These are phyloP conservation scores for Plutella xylostella DNA, from an alignment of 2,888 invertebrate species.

Conservation along the genomic window DNA sequence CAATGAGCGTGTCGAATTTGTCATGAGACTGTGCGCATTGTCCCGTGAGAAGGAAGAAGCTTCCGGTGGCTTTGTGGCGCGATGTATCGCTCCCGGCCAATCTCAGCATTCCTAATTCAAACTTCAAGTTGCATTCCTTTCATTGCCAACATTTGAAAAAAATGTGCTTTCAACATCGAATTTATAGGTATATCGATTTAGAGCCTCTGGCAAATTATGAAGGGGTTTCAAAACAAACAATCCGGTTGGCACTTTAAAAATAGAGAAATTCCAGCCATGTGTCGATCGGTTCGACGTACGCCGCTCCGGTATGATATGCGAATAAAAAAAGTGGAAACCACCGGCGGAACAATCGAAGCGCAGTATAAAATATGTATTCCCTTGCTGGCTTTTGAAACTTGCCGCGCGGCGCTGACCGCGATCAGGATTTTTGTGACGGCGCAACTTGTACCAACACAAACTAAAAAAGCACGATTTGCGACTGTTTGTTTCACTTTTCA, in stretches of 20 bases:
- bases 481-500: too few relatives aligned
- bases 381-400: constrained; percentile 56
- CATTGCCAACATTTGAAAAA: constrained; percentile 19
- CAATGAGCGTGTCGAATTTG: constrained; percentile 62
- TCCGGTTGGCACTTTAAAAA: constrained; percentile 37
- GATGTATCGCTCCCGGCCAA: constrained; percentile 51
- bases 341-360: constrained; percentile 65
- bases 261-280: constrained; percentile 43
- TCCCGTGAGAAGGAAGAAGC: constrained; percentile 59
- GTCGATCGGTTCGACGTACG: constrained; percentile 56
- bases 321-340: constrained; percentile 35
- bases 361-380: constrained; percentile 66
- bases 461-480: too few relatives aligned
- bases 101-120: constrained; percentile 32
- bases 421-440: constrained; percentile 52
- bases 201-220: too few relatives aligned
- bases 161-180: too few relatives aligned
- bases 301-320: constrained; percentile 41
- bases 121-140: constrained; percentile 41
- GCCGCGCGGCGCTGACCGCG: constrained; percentile 52
- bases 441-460: constrained; percentile 19
- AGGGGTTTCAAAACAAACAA: too few relatives aligned
- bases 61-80: constrained; percentile 48
- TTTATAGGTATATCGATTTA: too few relatives aligned
- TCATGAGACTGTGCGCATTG: constrained; percentile 51